Conservation (phyloP, 2,888 invertebrate genomes). For the Drosophila nigritarsus region DNA sequence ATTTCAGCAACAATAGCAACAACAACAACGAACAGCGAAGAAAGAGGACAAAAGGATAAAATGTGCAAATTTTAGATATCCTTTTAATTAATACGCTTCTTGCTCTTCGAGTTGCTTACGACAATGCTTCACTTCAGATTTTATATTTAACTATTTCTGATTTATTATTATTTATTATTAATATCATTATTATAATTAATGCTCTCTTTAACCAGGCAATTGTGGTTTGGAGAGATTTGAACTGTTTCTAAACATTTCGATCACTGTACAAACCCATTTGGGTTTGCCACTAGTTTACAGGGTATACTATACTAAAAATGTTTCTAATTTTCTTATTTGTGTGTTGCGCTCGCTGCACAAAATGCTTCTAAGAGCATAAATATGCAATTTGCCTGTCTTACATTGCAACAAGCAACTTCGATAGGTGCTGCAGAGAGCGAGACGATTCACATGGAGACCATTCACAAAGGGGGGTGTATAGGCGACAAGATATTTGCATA, state of each 20-base stretch:
- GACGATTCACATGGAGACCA: neutral
- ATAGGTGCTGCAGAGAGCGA: conserved; percentile 15
- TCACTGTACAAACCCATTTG: neutral
- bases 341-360: conserved; percentile 35
- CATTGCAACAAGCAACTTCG: conserved; percentile 43
- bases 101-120: neutral
- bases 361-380: conserved; percentile 62
- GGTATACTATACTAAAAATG: conserved; percentile 25
- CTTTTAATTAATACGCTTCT: neutral
- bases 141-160: neutral
- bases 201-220: neutral
- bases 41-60: too few species aligned
- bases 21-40: neutral
- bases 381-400: conserved; percentile 67
- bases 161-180: too few species aligned
- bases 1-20: conserved; percentile 54
- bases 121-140: neutral
- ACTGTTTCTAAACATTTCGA: neutral
- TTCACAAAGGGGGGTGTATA: neutral
- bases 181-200: too few species aligned
- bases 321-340: conserved; percentile 53
- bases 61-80: neutral
- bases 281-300: neutral
- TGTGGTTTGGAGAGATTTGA: neutral
- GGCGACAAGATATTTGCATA: conserved; percentile 66